Conservation (phyloP, 2,113 vertebrate genomes). For the Vicugna pacos region DNA sequence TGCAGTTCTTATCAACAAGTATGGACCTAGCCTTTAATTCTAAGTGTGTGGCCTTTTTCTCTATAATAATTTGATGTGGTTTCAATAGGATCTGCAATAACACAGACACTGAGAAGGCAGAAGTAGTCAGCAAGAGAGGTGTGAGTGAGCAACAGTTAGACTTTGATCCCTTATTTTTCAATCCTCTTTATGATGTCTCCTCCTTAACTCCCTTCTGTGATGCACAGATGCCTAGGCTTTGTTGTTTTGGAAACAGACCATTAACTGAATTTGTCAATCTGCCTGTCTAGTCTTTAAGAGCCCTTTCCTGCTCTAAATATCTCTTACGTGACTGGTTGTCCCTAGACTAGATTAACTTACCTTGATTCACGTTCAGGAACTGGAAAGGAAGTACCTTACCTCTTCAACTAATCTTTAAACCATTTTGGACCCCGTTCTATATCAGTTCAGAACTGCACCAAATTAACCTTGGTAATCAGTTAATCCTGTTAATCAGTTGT, state of each 20-base stretch:
- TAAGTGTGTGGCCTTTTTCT: neutral
- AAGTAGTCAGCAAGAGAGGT: neutral
- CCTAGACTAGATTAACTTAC: neutral
- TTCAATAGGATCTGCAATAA: neutral
- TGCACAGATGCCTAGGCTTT: neutral
- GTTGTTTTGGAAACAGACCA: neutral
- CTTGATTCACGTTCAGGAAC: slow-evolving; percentile 9
- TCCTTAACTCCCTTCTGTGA: neutral
- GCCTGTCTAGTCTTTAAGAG: neutral
- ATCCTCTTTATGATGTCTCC: neutral
- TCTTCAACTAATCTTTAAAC: neutral
- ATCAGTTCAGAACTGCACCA: neutral
- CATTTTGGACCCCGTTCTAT: neutral
- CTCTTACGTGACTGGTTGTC: neutral
- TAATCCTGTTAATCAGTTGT: neutral
- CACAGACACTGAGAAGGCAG: neutral
- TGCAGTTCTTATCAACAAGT: neutral
- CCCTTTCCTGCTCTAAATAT: neutral
- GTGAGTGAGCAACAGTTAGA: neutral
- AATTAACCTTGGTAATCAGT: neutral
- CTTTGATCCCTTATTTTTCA: neutral
- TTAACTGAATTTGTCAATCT: neutral
- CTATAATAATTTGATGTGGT: neutral
- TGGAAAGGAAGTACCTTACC: neutral
- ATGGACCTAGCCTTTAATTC: slow-evolving; percentile 6